Percentiles rank a stretch among this genome's conserved stretches.
phyloP scores from a whole-genome alignment of 2,797 vertebrate species.

The Betta splendens region DNA sequence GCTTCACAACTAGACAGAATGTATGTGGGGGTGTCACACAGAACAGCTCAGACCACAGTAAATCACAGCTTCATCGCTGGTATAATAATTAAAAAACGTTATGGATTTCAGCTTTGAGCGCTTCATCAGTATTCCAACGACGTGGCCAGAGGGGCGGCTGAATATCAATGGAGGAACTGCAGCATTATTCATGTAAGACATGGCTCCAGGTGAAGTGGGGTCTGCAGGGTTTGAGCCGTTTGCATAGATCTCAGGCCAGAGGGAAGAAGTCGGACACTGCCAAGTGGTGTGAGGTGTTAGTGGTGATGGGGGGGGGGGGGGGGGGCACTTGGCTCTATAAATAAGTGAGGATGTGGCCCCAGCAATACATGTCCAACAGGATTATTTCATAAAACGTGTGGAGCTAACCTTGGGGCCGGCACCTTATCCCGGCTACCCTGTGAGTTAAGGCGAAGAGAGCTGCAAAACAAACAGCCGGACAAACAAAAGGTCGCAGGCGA shows the following conservation, averaged over 20 bases:
- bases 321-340: conserved; percentile 66
- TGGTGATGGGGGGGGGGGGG: conserved; percentile 21
- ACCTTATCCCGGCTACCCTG: conserved; percentile 98
- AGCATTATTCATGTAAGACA: conserved; percentile 55
- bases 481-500: conserved; percentile 86
- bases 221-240: conserved; percentile 60
- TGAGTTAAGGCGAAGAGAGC: conserved; percentile 98
- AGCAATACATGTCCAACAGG: conserved; percentile 80
- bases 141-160: conserved; percentile 11
- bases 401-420: conserved; percentile 98
- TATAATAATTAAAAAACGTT: conserved; percentile 55
- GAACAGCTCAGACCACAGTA: conserved; percentile 2
- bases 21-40: not conserved
- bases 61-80: conserved; percentile 17
- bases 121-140: conserved; percentile 41
- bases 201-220: conserved; percentile 48
- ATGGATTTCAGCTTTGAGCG: conserved; percentile 53
- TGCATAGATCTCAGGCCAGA: conserved; percentile 51
- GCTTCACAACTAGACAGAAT: not conserved
- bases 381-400: conserved; percentile 93
- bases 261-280: conserved; percentile 40
- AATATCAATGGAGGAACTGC: conserved; percentile 51
- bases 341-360: conserved; percentile 77
- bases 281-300: conserved; percentile 51
- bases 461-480: conserved; percentile 97